Percentiles rank a stretch among this genome's conserved stretches.
These are phyloP conservation scores for Corbicula japonica DNA, from an alignment of 2,888 invertebrate species.

Conservation along the genomic window DNA sequence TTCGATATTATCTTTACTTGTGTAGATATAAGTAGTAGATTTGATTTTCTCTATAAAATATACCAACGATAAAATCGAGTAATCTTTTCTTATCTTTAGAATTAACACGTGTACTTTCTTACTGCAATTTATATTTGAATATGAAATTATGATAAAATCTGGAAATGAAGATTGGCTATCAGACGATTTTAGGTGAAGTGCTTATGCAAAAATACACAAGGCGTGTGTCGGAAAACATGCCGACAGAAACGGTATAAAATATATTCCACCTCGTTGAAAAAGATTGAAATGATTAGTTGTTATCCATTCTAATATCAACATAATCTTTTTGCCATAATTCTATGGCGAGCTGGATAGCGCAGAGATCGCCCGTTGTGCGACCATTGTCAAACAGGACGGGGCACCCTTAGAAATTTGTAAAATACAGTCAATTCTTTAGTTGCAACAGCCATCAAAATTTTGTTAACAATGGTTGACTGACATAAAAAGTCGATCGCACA, in stretches of 20 bases:
- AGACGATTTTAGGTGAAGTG: conserved; percentile 13
- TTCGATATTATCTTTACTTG: conserved; percentile 41
- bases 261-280: conserved; percentile 19
- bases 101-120: conserved; percentile 58
- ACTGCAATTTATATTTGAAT: conserved; percentile 52
- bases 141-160: conserved; percentile 31
- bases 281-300: conserved; percentile 41
- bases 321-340: conserved; percentile 41
- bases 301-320: conserved; percentile 34
- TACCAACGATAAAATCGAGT: conserved; percentile 50
- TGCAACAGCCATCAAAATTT: conserved; percentile 33
- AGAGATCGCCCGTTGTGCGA: conserved; percentile 35
- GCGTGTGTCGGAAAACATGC: conserved; percentile 23
- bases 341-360: conserved; percentile 15
- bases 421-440: conserved; percentile 18
- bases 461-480: conserved; percentile 32
- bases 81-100: conserved; percentile 55
- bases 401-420: conserved; percentile 18
- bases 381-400: conserved; percentile 33
- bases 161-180: conserved; percentile 16
- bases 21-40: conserved; percentile 42
- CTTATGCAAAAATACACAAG: conserved; percentile 13
- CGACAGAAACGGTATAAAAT: conserved; percentile 6
- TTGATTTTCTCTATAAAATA: conserved; percentile 39
- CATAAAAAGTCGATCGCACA: conserved; percentile 35